phyloP scores from a whole-genome alignment of 2,888 invertebrate species.

The Nysson spinosus region DNA sequence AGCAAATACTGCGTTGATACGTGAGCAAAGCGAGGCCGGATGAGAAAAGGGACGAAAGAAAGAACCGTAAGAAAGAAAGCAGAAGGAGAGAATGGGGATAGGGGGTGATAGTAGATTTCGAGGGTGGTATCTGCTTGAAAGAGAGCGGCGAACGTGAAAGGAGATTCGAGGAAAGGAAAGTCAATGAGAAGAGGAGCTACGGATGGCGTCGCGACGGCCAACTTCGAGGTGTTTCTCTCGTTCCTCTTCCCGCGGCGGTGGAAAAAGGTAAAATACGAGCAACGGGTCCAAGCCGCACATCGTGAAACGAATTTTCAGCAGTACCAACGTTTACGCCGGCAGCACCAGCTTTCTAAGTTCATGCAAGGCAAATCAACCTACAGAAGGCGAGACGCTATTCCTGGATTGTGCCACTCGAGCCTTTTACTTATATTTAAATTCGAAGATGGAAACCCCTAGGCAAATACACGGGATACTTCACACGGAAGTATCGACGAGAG shows the following conservation, averaged over 20 bases:
- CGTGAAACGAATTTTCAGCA: constrained; percentile 64
- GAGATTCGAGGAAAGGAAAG: constrained; percentile 51
- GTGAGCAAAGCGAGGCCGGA: constrained; percentile 22
- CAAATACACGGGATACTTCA: constrained; percentile 25
- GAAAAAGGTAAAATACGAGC: constrained; percentile 11
- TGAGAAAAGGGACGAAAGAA: constrained; percentile 6
- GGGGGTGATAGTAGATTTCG: too few relatives aligned
- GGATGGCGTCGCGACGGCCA: constrained; percentile 58
- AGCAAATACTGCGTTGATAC: constrained; percentile 52
- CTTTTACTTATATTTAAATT: constrained; percentile 77
- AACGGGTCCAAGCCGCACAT: constrained; percentile 30
- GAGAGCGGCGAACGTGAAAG: not conserved
- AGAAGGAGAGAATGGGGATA: constrained; percentile 5
- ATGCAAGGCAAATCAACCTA: constrained; percentile 77
- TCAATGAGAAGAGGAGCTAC: constrained; percentile 41
- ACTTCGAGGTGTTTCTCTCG: constrained; percentile 24
- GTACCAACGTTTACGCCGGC: constrained; percentile 38
- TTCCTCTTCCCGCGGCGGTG: constrained; percentile 25
- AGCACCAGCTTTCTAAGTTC: constrained; percentile 66
- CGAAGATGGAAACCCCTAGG: constrained; percentile 64
- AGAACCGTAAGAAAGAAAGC: constrained; percentile 4
- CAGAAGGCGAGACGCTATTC: constrained; percentile 68
- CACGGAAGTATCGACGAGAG: constrained; percentile 19
- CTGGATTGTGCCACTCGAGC: constrained; percentile 69
- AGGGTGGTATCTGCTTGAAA: too few relatives aligned